Evolutionary conservation across 2,888 invertebrate genomes (phyloP).

Genomic region (Apotomis turbidana): DNA sequence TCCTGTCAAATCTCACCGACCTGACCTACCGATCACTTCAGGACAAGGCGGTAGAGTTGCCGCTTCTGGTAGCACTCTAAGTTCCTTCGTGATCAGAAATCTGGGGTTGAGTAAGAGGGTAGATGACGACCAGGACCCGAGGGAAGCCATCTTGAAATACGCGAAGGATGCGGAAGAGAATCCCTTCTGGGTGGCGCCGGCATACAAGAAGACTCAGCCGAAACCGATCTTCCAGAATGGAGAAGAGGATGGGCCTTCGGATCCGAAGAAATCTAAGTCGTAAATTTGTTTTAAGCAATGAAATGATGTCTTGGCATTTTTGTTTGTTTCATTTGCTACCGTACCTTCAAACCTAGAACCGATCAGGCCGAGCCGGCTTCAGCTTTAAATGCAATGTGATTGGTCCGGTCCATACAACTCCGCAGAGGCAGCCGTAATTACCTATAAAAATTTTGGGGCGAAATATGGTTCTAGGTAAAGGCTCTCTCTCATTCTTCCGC

Average conservation of each 20-base stretch:
- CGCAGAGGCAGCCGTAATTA: too few relatives aligned
- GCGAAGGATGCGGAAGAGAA: conserved; percentile 98
- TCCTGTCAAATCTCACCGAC: conserved; percentile 91
- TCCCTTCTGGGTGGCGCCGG: conserved; percentile 98
- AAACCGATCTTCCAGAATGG: conserved; percentile 89
- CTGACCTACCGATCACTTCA: conserved; percentile 94
- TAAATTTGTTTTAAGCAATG: conserved; percentile 33
- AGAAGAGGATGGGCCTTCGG: conserved; percentile 78
- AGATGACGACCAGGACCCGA: conserved; percentile 96
- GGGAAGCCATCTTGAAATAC: conserved; percentile 96
- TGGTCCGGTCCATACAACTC: too few relatives aligned
- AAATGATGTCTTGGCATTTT: neutral
- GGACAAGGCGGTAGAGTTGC: conserved; percentile 97
- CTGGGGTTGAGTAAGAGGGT: conserved; percentile 96
- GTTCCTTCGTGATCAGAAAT: conserved; percentile 98
- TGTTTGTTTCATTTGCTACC: neutral
- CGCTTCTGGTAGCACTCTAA: conserved; percentile 96
- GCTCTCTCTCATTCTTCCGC: too few relatives aligned
- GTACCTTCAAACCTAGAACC: too few relatives aligned
- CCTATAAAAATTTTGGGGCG: too few relatives aligned
- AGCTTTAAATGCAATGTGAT: too few relatives aligned
- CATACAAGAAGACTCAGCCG: conserved; percentile 95
- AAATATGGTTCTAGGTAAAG: too few relatives aligned
- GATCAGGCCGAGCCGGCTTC: too few relatives aligned
- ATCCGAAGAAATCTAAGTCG: conserved; percentile 80